Percentiles rank a stretch among this genome's conserved stretches.
Conservation (phyloP, 2,888 invertebrate species). For the Anagyrus pseudococci region DNA sequence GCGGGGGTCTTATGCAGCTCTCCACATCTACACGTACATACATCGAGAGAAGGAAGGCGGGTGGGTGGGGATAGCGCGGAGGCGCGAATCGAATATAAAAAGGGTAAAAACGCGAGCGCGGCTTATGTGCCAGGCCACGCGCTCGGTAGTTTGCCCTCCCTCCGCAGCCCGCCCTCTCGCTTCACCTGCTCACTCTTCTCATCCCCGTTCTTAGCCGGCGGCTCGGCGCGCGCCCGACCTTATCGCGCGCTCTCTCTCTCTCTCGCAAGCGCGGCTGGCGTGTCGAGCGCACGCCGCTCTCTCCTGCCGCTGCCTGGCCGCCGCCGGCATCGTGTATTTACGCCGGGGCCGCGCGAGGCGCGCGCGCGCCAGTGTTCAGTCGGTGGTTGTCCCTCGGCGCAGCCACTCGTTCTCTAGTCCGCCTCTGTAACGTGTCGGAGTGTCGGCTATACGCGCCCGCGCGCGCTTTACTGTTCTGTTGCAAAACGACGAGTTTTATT, state of each 20-base stretch:
- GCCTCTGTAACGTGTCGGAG: no score
- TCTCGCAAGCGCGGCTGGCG: not conserved
- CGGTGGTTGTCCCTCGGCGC: conserved; percentile 32
- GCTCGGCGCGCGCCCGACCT: not conserved
- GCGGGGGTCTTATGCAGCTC: no score
- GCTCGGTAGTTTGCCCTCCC: no score
- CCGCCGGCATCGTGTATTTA: conserved; percentile 14
- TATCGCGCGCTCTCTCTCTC: not conserved
- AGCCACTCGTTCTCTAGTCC: conserved; percentile 5
- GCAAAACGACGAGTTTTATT: no score
- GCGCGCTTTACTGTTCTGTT: not conserved
- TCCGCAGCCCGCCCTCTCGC: conserved; percentile 2
- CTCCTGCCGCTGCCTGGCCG: not conserved
- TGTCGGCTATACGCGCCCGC: no score
- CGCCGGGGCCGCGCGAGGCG: conserved; percentile 1
- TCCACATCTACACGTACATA: no score
- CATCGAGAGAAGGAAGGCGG: no score
- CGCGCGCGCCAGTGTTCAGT: conserved; percentile 27
- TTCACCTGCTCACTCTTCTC: not conserved
- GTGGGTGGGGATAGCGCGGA: no score
- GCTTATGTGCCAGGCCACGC: no score
- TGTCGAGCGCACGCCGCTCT: conserved; percentile 13
- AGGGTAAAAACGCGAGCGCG: no score
- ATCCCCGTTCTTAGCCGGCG: not conserved
- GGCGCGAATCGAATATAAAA: no score